Base-by-base conservation (phyloP, 2,888 invertebrate genomes). In the Limnephilus rhombicus region DNA sequence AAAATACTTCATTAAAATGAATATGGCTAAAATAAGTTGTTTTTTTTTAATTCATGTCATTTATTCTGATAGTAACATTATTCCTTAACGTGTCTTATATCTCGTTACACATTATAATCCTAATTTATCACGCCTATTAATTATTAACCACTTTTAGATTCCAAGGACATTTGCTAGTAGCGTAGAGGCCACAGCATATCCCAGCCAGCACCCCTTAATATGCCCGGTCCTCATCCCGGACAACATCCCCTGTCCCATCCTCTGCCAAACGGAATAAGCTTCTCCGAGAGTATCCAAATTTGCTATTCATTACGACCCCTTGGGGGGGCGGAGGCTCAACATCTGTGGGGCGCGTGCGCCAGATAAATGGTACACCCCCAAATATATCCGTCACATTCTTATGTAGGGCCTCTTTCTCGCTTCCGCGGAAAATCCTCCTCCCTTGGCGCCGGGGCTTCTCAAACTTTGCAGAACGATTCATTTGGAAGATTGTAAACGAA, bases 341-440 rank as follows among this genome's bases (percentile, higher is more conserved):
- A 95, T 95, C 95, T 94, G 95, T 94, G 94, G 94, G 95, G 95
- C 96, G 96, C 96, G 96, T 96, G 96, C 96, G 96, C 96, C 90
- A 90, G 31, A 86, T 95, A 95, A 95, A 95, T 96, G 96, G 96
- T 95, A 96, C 96, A 96, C 96, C 96, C 96, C 96, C 90, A 89
- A 92, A 41, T 89, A 82, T 92, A 91, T 85, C 83, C 89, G 29
- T 92, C 91, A 87, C 91, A 80, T 81, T 91, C 87, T 91, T 81
- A 80, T 81, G 49, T 53, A 81, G 81, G 86, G 80, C 53, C 92
- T 34, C 90, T 81, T 85, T 89, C 91, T 85, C 92, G 24, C 80
- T 89, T 89, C 90, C 88, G 41, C 91, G 80, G 68, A 29, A 88
- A 89, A 41, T 85, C 90, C 89, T 90, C 87, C 89, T 87, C 87